Evolutionary conservation across 2,113 vertebrate species (phyloP), one percentile per base, ranked within the genome.

Genomic region (Entomyzon cyanotis): DNA sequence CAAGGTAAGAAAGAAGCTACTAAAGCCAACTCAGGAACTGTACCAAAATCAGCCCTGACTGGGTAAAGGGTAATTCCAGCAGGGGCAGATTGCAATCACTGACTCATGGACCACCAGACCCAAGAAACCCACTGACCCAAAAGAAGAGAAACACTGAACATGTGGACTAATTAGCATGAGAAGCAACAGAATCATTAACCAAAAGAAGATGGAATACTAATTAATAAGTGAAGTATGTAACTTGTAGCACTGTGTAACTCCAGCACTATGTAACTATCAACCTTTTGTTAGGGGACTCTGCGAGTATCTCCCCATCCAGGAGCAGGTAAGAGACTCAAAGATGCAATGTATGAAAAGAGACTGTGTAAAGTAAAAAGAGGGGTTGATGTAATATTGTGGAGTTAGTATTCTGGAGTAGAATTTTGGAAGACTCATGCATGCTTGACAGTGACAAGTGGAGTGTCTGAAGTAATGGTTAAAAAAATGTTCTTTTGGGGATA

Each of bases 1-100:
- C 39, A 69, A 69, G 39, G 27, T 8, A 69, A 69, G 33, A 78
- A 78, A 46, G 33, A 52, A 60, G 37, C 2, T 0, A 37, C 42
- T 22, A 68, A 77, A 62, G 12, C 27, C 27, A 62, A 16, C 23
- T 69, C 28, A n/a, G 47, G 18, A 39, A 24, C 19, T 0, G 0
- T 16, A 28, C 3, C 1, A 55, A 59, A 62, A 39, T 46, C 55
- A n/a, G 19, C 39, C 52, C 31, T 15, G 22, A 15, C 27, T 46
- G 46, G 22, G 39, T 52, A 60, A 23, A 52, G 27, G 11, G 31
- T 33, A 33, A 60, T 37, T 68, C 27, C 1, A 0, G 11, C 33
- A 60, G 53, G 22, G 27, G 15, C 63, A 69, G 27, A 60, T 33
- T 60, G 33, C 1, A 0, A 68, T 22, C 52, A 53, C 28, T 10